These are phyloP conservation scores for Anguilla megastoma DNA, from an alignment of 2,797 vertebrate species.

Conservation along the genomic window DNA sequence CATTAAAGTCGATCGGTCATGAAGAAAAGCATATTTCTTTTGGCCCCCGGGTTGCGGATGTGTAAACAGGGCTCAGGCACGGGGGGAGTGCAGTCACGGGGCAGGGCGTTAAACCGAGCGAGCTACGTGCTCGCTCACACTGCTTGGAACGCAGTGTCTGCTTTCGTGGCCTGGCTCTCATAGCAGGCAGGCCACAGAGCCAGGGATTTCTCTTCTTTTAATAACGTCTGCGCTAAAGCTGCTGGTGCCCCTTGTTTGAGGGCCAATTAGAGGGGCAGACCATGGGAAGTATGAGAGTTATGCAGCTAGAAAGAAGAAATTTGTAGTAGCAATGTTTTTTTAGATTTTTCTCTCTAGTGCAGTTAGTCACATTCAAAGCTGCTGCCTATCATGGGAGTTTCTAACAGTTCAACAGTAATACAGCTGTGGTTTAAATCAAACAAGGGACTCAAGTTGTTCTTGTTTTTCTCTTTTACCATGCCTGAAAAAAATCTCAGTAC, in stretches of 20 bases:
- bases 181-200: conserved; percentile 32
- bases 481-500: background rate
- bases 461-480: conserved; percentile 19
- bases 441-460: conserved; percentile 24
- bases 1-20: background rate
- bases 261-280: background rate
- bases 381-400: conserved; percentile 13
- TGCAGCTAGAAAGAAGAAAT: background rate
- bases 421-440: conserved; percentile 33
- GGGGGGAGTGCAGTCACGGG: background rate
- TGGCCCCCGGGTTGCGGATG: conserved; percentile 16
- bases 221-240: conserved; percentile 33
- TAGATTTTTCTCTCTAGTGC: background rate
- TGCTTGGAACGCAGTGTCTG: conserved; percentile 30
- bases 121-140: conserved; percentile 58
- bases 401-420: conserved; percentile 19
- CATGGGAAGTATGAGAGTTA: background rate
- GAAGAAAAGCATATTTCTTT: conserved; percentile 7
- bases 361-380: background rate
- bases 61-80: conserved; percentile 12
- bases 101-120: conserved; percentile 12
- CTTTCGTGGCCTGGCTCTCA: conserved; percentile 48
- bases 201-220: conserved; percentile 36
- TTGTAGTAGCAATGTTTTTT: background rate
- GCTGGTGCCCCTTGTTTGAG: conserved; percentile 17